A percentile compares a stretch with the other conserved stretches of the same genome.
phyloP scores from a whole-genome alignment of 2,113 vertebrate genomes.

The Callocephalon fimbriatum region DNA sequence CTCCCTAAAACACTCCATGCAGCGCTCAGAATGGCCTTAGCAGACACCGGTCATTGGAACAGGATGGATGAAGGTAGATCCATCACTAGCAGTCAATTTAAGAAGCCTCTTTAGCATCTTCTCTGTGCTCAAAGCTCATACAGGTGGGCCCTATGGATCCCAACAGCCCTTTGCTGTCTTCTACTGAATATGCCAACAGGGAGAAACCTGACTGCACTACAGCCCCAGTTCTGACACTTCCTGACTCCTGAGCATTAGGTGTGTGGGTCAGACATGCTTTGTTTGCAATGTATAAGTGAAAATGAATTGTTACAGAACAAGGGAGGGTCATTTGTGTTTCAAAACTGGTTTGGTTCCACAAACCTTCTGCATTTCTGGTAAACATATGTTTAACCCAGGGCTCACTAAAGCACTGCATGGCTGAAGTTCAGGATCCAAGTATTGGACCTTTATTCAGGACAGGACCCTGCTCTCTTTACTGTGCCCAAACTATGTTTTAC shows the following conservation, averaged over 20 bases:
- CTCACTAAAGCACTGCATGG: not conserved
- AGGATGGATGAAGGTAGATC: not conserved
- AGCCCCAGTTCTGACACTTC: not conserved
- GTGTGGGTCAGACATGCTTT: not conserved
- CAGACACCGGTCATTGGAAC: not conserved
- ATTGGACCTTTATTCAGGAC: not conserved
- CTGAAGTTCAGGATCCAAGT: fast-evolving
- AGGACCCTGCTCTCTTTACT: too few species aligned
- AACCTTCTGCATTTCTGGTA: not conserved
- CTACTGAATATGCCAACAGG: not conserved
- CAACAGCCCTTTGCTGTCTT: not conserved
- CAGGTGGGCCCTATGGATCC: not conserved
- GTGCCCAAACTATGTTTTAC: not conserved
- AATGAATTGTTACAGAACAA: not conserved
- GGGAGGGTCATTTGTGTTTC: not conserved
- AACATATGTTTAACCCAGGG: not conserved
- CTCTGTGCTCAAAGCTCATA: not conserved
- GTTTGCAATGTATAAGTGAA: not conserved
- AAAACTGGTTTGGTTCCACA: not conserved
- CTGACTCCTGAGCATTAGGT: not conserved
- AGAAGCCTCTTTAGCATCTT: not conserved
- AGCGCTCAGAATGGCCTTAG: not conserved
- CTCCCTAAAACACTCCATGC: not conserved
- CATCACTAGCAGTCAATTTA: not conserved
- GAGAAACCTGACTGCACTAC: not conserved